These are phyloP conservation scores for Heterohyrax brucei DNA, from an alignment of 2,797 vertebrate genomes.

Conservation along the genomic window DNA sequence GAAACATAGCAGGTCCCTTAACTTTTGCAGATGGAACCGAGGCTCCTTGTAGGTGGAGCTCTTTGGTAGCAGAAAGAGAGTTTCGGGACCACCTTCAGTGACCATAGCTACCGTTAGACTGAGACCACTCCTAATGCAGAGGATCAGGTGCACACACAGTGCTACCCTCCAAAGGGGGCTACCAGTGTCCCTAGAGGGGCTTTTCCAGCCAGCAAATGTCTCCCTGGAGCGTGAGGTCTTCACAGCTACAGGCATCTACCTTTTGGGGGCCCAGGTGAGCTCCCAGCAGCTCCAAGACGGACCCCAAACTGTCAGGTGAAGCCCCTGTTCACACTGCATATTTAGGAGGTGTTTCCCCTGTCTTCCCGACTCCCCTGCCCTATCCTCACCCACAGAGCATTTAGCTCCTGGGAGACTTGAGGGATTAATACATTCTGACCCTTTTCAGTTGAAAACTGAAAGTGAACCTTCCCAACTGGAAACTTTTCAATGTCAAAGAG, in stretches of 20 bases:
- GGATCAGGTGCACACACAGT: fast-evolving
- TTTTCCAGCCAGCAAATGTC: neutral
- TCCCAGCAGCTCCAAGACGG: neutral
- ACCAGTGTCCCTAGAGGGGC: fast-evolving
- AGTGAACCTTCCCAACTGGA: neutral
- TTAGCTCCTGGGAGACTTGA: neutral
- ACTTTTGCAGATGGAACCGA: neutral
- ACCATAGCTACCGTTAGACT: neutral
- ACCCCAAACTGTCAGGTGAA: neutral
- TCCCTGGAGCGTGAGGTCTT: fast-evolving
- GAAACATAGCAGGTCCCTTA: neutral
- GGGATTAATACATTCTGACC: neutral
- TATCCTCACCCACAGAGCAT: neutral
- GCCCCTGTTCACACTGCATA: fast-evolving
- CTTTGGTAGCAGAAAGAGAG: neutral
- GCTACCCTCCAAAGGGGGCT: neutral
- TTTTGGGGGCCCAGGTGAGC: neutral
- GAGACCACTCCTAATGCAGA: neutral
- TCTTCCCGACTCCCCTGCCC: neutral
- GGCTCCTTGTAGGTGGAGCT: neutral
- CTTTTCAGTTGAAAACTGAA: neutral
- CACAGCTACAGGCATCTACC: neutral
- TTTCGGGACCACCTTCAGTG: neutral
- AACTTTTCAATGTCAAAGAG: neutral
- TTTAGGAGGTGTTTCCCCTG: neutral